These are phyloP conservation scores for Lochmaea capreae DNA, from an alignment of 2,888 invertebrate species.

Conservation along the genomic window DNA sequence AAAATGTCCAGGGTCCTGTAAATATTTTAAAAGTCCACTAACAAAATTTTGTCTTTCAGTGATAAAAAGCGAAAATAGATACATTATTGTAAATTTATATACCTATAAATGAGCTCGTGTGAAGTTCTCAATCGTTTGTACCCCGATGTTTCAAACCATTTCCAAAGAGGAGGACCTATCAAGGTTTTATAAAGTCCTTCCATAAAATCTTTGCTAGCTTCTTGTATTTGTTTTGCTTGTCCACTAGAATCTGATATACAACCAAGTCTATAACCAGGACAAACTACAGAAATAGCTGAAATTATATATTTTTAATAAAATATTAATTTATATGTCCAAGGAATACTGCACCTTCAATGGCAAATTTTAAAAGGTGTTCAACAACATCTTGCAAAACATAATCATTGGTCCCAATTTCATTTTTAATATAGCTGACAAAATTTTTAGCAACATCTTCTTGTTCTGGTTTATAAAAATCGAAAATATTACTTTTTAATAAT, in stretches of 20 bases:
- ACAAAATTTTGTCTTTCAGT: neutral
- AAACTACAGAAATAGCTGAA: conserved; percentile 68
- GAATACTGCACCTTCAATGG: conserved; percentile 62
- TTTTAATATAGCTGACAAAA: conserved; percentile 64
- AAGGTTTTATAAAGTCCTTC: conserved; percentile 66
- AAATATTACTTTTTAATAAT: conserved; percentile 66
- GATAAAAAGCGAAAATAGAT: neutral
- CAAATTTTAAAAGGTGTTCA: conserved; percentile 61
- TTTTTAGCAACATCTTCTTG: conserved; percentile 65
- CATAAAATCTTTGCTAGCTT: conserved; percentile 67
- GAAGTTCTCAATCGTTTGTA: conserved; percentile 67
- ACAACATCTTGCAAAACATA: conserved; percentile 61
- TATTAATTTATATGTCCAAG: neutral
- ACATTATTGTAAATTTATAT: neutral
- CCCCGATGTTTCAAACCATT: conserved; percentile 65
- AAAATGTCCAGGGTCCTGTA: conserved; percentile 52
- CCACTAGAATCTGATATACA: conserved; percentile 57
- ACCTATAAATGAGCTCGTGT: conserved; percentile 66
- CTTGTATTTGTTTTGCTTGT: conserved; percentile 62
- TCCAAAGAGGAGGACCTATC: conserved; percentile 68
- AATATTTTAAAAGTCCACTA: conserved; percentile 12
- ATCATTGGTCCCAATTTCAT: conserved; percentile 51
- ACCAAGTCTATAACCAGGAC: conserved; percentile 67
- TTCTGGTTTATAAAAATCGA: conserved; percentile 63
- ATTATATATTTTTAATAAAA: neutral